Evolutionary conservation across 2,113 vertebrate species (phyloP).

Genomic region (Scophthalmus maximus): DNA sequence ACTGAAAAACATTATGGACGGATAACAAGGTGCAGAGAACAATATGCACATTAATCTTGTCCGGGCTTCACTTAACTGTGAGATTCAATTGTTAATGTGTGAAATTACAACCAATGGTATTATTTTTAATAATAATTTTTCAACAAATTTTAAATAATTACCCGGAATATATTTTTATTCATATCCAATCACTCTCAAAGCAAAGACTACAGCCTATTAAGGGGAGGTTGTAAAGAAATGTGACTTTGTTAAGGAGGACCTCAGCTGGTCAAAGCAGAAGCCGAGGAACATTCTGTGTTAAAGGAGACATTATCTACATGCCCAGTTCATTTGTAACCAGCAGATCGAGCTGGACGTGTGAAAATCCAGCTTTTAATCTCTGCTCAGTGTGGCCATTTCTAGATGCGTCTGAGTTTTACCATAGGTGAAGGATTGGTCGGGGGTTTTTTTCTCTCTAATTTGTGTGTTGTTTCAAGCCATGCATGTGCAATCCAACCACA

Average conservation of each 20-base stretch:
- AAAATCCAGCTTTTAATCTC: not conserved
- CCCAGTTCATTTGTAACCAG: not conserved
- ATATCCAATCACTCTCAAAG: not conserved
- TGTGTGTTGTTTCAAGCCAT: not conserved
- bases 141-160: no score
- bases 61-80: not conserved
- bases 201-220: not conserved
- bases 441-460: not conserved
- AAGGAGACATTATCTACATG: not conserved
- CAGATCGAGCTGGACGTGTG: not conserved
- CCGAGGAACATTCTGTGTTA: not conserved
- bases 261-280: not conserved
- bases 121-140: no score
- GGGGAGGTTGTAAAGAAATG: not conserved
- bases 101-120: no score
- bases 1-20: constrained; percentile 5
- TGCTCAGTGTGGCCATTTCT: not conserved
- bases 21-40: not conserved
- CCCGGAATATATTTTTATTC: no score
- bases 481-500: not conserved
- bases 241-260: not conserved
- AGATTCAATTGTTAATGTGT: no score
- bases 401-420: not conserved
- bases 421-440: not conserved
- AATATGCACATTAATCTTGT: not conserved